Evolutionary conservation across 2,888 invertebrate genomes (phyloP), one percentile per base, ranked within the genome.

Genomic region (Mylabris sibirica): DNA sequence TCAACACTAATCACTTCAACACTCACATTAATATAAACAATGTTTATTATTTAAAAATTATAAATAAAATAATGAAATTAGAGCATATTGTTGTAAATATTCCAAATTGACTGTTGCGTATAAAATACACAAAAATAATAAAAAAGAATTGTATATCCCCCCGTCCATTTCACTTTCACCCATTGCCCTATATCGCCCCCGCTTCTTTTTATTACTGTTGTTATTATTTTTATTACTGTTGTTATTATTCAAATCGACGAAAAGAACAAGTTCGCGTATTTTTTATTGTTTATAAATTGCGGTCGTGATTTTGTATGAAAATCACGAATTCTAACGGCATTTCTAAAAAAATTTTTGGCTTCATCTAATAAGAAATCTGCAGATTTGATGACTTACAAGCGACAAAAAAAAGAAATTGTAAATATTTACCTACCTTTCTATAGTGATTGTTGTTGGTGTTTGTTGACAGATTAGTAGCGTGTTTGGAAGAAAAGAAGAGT

Each of bases 81-180:
- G 53, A 61, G 59, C 63, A 49, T 49, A 63, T 41, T 62, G 38
- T 62, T n/a, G 2, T 30, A 3, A 8, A 30, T 11, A 41, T 41
- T 11, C 14, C 41, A 41, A 41, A 4, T 35, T 41, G 41, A 41
- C 41, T 35, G 41, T 14, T 41, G 49, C 17, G 20, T 20, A 20
- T 49, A 20, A 49, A 20, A 49, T 20, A 49, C 9, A 6, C 3
- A n/a, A 14, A 41, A 30, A 30, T 30, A 30, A 30, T 30, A 8
- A 8, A 14, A 41, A 41, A 41, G 5, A 41, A 77, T 78, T 78
- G 76, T 74, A 70, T 6, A 30, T 75, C 76, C 76, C 75, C 77
- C 75, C 75, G 75, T 75, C 72, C 76, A 65, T 72, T 72, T 82
- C 78, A 84, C 84, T 84, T 84, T 84, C 84, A 82, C 82, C 81